Evolutionary conservation across 2,888 invertebrate genomes (phyloP).

Genomic region (Sipha maydis): DNA sequence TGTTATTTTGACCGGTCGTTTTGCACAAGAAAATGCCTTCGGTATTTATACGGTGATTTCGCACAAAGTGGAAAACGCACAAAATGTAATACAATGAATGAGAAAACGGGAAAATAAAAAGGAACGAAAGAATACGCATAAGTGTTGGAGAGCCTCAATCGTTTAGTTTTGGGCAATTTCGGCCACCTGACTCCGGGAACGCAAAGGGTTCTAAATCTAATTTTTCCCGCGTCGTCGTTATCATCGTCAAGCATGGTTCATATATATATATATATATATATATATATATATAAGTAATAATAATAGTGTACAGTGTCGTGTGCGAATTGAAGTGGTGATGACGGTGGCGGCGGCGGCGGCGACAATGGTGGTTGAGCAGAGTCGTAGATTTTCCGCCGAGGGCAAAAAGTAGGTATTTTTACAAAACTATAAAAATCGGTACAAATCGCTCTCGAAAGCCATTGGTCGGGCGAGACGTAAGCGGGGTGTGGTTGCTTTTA

Average conservation of each 20-base stretch:
- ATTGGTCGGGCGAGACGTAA: slow-evolving; percentile 2
- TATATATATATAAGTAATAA: slow-evolving; percentile 8
- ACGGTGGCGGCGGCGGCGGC: no score
- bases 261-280: neutral
- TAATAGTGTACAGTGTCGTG: neutral
- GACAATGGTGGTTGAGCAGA: neutral
- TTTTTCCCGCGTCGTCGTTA: slow-evolving; percentile 6
- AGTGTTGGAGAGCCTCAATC: slow-evolving; percentile 13
- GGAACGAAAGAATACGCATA: neutral
- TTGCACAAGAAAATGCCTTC: neutral
- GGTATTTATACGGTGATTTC: neutral
- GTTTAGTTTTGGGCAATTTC: slow-evolving; percentile 51
- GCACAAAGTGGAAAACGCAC: neutral
- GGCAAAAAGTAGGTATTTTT: slow-evolving; percentile 32
- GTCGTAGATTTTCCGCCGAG: neutral
- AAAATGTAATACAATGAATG: neutral
- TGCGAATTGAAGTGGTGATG: neutral
- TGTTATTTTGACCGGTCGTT: neutral
- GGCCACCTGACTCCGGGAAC: slow-evolving; percentile 52
- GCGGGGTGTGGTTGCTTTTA: slow-evolving; percentile 37
- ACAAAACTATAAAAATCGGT: slow-evolving; percentile 56
- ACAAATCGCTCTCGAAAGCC: slow-evolving; percentile 47
- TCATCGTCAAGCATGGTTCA: neutral
- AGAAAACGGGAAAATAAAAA: neutral
- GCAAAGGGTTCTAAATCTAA: slow-evolving; percentile 28